Evolutionary conservation across 2,888 invertebrate species (phyloP).

Genomic region (Bombylius discolor): DNA sequence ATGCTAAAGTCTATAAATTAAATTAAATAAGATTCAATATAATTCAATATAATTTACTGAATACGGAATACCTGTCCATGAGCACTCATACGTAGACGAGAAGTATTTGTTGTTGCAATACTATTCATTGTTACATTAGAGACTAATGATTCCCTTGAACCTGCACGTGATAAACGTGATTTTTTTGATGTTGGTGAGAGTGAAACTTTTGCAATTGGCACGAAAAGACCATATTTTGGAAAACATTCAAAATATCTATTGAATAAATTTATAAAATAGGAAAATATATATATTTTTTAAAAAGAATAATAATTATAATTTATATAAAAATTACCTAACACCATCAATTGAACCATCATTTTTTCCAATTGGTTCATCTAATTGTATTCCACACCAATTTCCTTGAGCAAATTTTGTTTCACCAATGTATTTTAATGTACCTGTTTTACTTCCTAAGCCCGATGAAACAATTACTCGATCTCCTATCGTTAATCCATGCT

Average conservation of each 20-base stretch:
- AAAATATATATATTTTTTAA: neutral
- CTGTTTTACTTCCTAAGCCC: constrained; percentile 77
- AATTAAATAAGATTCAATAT: neutral
- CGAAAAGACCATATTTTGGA: constrained; percentile 84
- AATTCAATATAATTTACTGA: too few species aligned
- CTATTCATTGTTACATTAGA: constrained; percentile 49
- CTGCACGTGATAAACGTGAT: constrained; percentile 52
- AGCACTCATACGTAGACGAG: constrained; percentile 35
- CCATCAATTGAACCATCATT: constrained; percentile 92
- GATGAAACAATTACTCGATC: constrained; percentile 84
- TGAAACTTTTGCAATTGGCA: constrained; percentile 80
- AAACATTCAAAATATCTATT: constrained; percentile 87
- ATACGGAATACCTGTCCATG: constrained; percentile 19
- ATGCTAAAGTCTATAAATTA: constrained; percentile 10
- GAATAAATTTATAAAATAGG: constrained; percentile 17
- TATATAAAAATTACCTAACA: constrained; percentile 49
- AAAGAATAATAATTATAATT: neutral
- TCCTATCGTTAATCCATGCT: constrained; percentile 62
- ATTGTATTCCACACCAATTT: constrained; percentile 90
- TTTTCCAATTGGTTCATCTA: constrained; percentile 87
- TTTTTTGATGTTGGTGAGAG: constrained; percentile 64
- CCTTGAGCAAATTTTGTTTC: constrained; percentile 82
- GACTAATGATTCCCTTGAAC: constrained; percentile 76
- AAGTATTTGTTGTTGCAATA: constrained; percentile 40
- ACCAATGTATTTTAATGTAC: constrained; percentile 74